These are phyloP conservation scores for Sarcophaga rosellei DNA, from an alignment of 2,888 invertebrate species.

Conservation along the genomic window DNA sequence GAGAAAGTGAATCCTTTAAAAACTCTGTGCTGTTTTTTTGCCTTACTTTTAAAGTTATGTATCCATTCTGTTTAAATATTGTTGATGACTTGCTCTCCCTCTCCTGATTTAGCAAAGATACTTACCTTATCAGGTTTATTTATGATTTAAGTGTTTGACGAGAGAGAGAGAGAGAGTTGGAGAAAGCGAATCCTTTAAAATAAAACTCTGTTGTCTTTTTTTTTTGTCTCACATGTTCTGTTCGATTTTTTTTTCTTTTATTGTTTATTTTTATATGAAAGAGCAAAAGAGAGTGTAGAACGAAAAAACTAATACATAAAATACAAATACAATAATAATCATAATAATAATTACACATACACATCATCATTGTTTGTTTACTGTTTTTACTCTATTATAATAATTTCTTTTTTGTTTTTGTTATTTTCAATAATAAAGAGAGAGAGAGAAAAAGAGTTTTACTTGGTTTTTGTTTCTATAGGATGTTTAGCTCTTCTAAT, in stretches of 20 bases:
- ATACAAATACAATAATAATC: slow-evolving; percentile 77
- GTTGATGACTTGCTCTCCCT: too few relatives aligned
- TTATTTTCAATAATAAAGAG: neutral
- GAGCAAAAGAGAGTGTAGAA: slow-evolving; percentile 79
- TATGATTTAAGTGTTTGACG: too few relatives aligned
- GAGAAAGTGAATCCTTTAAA: too few relatives aligned
- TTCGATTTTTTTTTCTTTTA: slow-evolving; percentile 66
- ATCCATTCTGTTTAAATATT: too few relatives aligned
- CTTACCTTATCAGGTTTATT: too few relatives aligned
- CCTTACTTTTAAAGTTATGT: too few relatives aligned
- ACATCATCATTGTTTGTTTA: slow-evolving; percentile 64
- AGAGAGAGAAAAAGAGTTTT: neutral
- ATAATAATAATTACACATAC: slow-evolving; percentile 76
- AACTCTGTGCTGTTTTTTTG: too few relatives aligned
- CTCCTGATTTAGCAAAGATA: too few relatives aligned
- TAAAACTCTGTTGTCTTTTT: slow-evolving; percentile 35
- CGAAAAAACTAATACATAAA: slow-evolving; percentile 79
- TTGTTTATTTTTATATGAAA: slow-evolving; percentile 74
- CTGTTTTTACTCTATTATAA: slow-evolving; percentile 31
- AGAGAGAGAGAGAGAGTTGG: too few relatives aligned
- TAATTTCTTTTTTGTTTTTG: slow-evolving; percentile 28
- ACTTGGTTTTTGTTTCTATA: neutral
- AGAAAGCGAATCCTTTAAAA: neutral
- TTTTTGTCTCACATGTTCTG: slow-evolving; percentile 63
- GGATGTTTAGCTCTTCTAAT: neutral